A percentile compares a stretch with the other conserved stretches of the same genome.
phyloP scores from a whole-genome alignment of 1,140 invertebrate species.

The Anastatus disparis region DNA sequence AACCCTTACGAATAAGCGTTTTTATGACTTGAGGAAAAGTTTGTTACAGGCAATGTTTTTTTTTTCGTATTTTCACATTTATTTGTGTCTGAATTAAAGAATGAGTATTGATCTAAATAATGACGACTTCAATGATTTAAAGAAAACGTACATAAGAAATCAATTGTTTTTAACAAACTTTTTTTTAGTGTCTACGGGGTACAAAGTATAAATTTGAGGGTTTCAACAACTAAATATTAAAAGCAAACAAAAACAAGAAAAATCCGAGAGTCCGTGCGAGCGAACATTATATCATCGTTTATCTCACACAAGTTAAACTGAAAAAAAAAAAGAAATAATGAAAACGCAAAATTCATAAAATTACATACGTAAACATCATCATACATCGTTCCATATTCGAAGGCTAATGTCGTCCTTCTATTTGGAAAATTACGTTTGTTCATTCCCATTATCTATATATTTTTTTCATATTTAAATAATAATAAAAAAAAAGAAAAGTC shows the following conservation, averaged over 20 bases:
- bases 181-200: neutral
- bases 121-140: neutral
- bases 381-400: constrained; percentile 1
- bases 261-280: neutral
- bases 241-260: neutral
- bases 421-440: neutral
- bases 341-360: constrained; percentile 1
- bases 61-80: neutral
- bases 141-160: neutral
- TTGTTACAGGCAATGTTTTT: no score
- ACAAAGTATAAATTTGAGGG: neutral
- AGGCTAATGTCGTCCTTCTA: constrained; percentile 8
- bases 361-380: constrained; percentile 19
- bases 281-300: no score
- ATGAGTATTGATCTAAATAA: constrained; percentile 15
- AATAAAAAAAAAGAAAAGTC: constrained; percentile 7
- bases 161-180: constrained; percentile 2
- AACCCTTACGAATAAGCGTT: neutral
- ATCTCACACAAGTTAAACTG: neutral
- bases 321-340: constrained; percentile 9
- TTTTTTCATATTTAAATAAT: constrained; percentile 16
- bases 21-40: no score
- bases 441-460: neutral
- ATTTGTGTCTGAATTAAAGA: constrained; percentile 4
- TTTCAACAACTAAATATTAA: neutral